Evolutionary conservation across 2,888 invertebrate species (phyloP).

Genomic region (Penaeus monodon): DNA sequence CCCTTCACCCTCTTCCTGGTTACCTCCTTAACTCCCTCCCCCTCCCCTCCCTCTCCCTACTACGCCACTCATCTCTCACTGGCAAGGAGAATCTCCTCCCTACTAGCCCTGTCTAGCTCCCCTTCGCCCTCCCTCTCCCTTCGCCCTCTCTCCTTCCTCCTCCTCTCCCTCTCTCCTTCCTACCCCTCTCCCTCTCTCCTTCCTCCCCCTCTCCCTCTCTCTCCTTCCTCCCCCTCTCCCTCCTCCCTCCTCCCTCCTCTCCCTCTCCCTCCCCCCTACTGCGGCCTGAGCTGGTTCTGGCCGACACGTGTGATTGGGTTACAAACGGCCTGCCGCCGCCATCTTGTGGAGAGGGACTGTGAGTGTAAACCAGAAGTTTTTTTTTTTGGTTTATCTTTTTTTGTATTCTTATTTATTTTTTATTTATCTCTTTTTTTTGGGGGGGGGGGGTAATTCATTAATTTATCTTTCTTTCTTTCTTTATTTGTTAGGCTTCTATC

Average conservation of each 20-base stretch:
- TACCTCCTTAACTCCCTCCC: not conserved
- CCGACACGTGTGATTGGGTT: constrained; percentile 57
- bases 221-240: not conserved
- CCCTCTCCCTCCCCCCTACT: not conserved
- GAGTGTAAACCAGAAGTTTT: constrained; percentile 5
- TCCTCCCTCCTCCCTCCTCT: not conserved
- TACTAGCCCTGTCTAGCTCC: too few species aligned
- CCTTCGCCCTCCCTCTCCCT: not conserved
- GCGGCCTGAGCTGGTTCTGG: constrained; percentile 27
- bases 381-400: constrained; percentile 6
- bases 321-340: constrained; percentile 50
- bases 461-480: not conserved
- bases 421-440: not conserved
- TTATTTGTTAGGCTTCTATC: too few species aligned
- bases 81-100: not conserved
- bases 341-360: constrained; percentile 41
- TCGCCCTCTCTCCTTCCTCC: not conserved
- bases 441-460: too few species aligned
- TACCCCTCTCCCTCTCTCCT: not conserved
- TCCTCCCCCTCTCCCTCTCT: too few species aligned
- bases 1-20: not conserved
- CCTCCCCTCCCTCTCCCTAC: not conserved
- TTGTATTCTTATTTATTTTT: not conserved
- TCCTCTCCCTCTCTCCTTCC: not conserved
- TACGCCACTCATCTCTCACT: too few species aligned